A percentile compares a stretch with the other conserved stretches of the same genome.
Evolutionary conservation across 2,888 invertebrate species (phyloP).

Genomic region (Malthinus flaveolus): DNA sequence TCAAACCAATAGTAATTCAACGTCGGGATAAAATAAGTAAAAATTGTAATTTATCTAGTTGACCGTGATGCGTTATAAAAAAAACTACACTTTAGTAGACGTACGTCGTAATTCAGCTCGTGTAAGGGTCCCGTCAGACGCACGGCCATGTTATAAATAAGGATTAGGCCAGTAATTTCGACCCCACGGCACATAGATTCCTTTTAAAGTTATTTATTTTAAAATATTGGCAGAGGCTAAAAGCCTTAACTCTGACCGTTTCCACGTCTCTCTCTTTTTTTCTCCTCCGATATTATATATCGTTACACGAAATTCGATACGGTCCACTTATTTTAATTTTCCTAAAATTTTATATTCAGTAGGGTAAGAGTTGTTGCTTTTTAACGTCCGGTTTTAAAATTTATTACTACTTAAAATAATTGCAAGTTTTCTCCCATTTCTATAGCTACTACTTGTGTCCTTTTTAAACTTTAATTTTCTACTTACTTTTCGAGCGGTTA

Average conservation of each 20-base stretch:
- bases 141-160: constrained; percentile 56
- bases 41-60: constrained; percentile 9
- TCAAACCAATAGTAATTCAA: too few species aligned
- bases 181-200: constrained; percentile 54
- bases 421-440: constrained; percentile 10
- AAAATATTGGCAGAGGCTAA: constrained; percentile 54
- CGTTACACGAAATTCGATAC: constrained; percentile 45
- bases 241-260: constrained; percentile 41
- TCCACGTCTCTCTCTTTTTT: constrained; percentile 19
- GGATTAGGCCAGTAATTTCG: constrained; percentile 55
- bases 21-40: background rate
- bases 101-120: constrained; percentile 30
- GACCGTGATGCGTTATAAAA: constrained; percentile 21
- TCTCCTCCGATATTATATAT: constrained; percentile 13
- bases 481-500: too few species aligned
- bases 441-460: background rate
- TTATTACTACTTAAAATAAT: constrained; percentile 29
- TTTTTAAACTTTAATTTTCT: too few species aligned
- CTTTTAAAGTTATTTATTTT: constrained; percentile 58
- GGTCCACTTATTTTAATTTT: constrained; percentile 58
- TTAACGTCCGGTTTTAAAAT: constrained; percentile 25
- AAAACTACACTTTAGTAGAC: constrained; percentile 28
- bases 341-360: constrained; percentile 48
- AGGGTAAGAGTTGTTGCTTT: constrained; percentile 39
- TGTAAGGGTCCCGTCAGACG: constrained; percentile 42